Evolutionary conservation across 1,140 invertebrate species (phyloP), one percentile per base, ranked within the genome.

Genomic region (Ganaspis sp.): DNA sequence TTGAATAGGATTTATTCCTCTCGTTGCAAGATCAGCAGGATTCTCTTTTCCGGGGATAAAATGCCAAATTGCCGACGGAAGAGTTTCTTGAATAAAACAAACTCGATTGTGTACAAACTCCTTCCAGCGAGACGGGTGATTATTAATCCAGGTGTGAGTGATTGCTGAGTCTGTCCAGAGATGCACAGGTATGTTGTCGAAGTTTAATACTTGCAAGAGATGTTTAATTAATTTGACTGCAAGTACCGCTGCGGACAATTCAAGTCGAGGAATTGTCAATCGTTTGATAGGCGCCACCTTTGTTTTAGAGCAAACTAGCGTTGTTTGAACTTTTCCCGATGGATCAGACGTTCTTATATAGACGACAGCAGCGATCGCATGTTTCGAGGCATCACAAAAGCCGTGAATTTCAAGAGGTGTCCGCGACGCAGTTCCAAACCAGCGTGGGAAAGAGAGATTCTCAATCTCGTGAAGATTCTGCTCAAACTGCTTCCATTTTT

Each of bases 81-180:
- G 5, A 17, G 53, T 4, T 45, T 84, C 76, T 58, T 85, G 78
- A 38, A 89, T 87, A 54, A 74, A 38, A 8, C 77, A 53, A 0
- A 87, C 81, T 12, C 84, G 71, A 76, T 88, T 88, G 0, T 79
- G 73, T 2, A 89, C 83, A 80, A 85, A 89, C 1, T 80, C 73
- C 71, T 87, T 84, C 75, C 87, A 84, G 9, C 73, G 19, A 53
- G 78, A 75, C 3, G 87, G 76, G 3, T 84, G 70, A 38, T 40
- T 81, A n/a, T 80, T 80, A 15, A 89, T 49, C 87, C 87, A 89
- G 5, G 76, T 73, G 11, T 78, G 54, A 8, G 72, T 53, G 6
- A 80, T 74, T 9, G 54, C 17, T 0, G 81, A 80, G 34, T 82
- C 74, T 11, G 78, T 82, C 78, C 76, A 78, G 0, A 74, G 12